A percentile compares a stretch with the other conserved stretches of the same genome.
These are phyloP conservation scores for Myxocyprinus asiaticus DNA, from an alignment of 2,113 vertebrate species.

Conservation along the genomic window DNA sequence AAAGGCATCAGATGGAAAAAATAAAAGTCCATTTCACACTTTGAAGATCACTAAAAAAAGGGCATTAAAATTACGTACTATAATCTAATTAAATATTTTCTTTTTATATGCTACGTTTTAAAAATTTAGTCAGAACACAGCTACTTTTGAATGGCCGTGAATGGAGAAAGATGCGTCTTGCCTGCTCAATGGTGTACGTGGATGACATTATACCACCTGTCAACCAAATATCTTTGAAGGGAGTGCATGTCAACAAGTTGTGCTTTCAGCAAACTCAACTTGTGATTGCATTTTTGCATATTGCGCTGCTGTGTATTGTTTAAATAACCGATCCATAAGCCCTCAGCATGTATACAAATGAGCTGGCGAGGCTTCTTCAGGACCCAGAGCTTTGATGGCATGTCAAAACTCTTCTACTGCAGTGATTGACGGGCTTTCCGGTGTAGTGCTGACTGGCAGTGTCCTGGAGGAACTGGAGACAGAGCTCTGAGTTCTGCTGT, in stretches of 20 bases:
- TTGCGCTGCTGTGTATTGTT: neutral
- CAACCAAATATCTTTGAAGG: slow-evolving; percentile 21
- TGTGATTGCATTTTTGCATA: neutral
- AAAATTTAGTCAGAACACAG: too few relatives aligned
- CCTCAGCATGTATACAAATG: too few relatives aligned
- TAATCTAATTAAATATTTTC: too few relatives aligned
- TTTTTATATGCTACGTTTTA: too few relatives aligned
- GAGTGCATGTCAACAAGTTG: slow-evolving; percentile 3
- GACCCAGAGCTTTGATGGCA: slow-evolving; percentile 21
- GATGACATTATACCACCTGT: neutral
- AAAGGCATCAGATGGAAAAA: too few relatives aligned
- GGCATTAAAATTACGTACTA: too few relatives aligned
- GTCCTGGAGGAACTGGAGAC: slow-evolving; percentile 17
- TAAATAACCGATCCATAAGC: neutral
- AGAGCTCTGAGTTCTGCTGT: slow-evolving; percentile 12
- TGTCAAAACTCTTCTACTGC: slow-evolving; percentile 11
- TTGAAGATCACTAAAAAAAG: too few relatives aligned
- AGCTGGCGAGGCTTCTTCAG: slow-evolving; percentile 6
- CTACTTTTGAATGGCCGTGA: too few relatives aligned
- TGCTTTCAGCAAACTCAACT: neutral
- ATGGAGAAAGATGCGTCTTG: too few relatives aligned
- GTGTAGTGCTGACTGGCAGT: neutral
- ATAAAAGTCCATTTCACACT: too few relatives aligned
- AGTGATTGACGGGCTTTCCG: slow-evolving; percentile 38
- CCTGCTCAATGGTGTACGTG: too few relatives aligned